Conservation (phyloP, 2,888 invertebrate genomes). For the Zootermopsis nevadensis region DNA sequence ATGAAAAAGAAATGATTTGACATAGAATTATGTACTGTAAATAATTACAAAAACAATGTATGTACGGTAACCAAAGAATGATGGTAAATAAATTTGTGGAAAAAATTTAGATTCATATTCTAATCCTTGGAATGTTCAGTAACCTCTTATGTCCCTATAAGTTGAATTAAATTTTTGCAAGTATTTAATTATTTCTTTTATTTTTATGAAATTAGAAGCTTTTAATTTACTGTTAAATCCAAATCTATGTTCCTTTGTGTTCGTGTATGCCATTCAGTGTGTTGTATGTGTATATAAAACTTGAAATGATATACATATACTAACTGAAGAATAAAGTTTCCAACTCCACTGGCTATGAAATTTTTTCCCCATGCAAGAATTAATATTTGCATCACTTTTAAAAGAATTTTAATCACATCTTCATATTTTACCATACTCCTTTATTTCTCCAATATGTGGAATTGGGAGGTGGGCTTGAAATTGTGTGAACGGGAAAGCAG, state of each 20-base stretch:
- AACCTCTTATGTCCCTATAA: conserved; percentile 9
- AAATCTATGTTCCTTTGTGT: neutral
- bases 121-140: neutral
- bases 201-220: neutral
- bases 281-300: conserved; percentile 12
- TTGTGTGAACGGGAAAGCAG: no score
- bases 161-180: neutral
- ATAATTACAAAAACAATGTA: conserved; percentile 32
- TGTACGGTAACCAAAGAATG: conserved; percentile 24
- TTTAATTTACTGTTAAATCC: conserved; percentile 14
- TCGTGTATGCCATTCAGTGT: conserved; percentile 10
- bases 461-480: no score
- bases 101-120: neutral
- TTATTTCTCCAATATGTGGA: no score
- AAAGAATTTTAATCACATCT: no score
- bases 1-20: conserved; percentile 19
- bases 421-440: no score
- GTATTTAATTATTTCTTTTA: neutral
- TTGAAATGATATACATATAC: neutral
- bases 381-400: no score
- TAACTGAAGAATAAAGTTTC: conserved; percentile 21
- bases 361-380: neutral
- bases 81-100: conserved; percentile 2
- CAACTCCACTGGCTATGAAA: no score
- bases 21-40: conserved; percentile 37